A percentile compares a stretch with the other conserved stretches of the same genome.
Evolutionary conservation across 2,113 vertebrate species (phyloP).

Genomic region (Perccottus glenii): DNA sequence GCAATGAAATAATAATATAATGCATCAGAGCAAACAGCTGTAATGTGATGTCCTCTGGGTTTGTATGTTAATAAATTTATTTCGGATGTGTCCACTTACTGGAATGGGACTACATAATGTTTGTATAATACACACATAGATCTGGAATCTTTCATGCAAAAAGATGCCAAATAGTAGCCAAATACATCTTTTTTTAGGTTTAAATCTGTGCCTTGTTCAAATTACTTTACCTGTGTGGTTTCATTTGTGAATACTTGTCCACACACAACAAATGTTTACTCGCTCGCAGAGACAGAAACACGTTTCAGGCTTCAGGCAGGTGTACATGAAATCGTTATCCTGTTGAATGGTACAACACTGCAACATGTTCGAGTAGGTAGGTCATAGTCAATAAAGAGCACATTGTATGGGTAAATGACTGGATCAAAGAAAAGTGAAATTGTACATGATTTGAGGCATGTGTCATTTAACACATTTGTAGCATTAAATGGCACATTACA

Average conservation of each 20-base stretch:
- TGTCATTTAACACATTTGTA: background rate
- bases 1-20: too few relatives aligned
- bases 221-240: constrained; percentile 3
- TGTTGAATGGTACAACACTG: background rate
- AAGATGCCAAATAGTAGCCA: too few relatives aligned
- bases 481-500: background rate
- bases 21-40: background rate
- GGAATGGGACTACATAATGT: background rate
- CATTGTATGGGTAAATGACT: background rate
- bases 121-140: background rate
- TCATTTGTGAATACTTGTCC: constrained; percentile 4
- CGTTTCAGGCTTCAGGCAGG: constrained; percentile 12
- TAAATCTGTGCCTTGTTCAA: background rate
- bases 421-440: background rate
- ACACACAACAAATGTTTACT: background rate
- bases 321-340: background rate
- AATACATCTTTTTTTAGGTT: background rate
- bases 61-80: background rate
- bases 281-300: background rate
- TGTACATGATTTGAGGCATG: background rate
- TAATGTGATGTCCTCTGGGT: background rate
- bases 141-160: too few relatives aligned
- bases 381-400: background rate
- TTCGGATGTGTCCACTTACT: too few relatives aligned
- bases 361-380: background rate